Percentiles rank a stretch among this genome's conserved stretches.
phyloP scores from a whole-genome alignment of 92 coral and sea anemone species.

The Ricordea florida region DNA sequence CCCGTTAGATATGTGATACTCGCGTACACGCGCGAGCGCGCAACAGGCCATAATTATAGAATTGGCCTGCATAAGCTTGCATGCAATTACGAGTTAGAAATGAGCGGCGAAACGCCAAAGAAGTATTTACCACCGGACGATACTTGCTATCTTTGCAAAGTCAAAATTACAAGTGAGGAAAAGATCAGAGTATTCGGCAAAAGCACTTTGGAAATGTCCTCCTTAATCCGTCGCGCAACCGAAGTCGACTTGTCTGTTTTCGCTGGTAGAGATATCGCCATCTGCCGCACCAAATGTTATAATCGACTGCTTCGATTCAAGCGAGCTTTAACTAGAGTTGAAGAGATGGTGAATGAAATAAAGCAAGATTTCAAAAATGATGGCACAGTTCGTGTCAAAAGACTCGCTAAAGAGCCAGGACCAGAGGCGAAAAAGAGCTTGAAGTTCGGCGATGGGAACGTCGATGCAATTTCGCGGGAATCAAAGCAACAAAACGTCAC shows the following conservation, averaged over 20 bases:
- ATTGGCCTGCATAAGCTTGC: no score
- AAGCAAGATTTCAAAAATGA: not conserved
- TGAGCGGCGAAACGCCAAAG: no score
- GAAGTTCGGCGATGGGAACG: no score
- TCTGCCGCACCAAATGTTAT: slow-evolving; percentile 12
- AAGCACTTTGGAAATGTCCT: not conserved
- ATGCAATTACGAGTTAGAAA: no score
- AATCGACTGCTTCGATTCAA: slow-evolving; percentile 11
- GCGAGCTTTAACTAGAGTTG: not conserved
- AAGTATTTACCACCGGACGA: no score
- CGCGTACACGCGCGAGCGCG: no score
- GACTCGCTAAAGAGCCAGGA: not conserved
- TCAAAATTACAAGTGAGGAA: no score
- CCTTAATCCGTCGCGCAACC: not conserved
- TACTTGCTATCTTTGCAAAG: no score
- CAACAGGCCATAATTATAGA: no score
- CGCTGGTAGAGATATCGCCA: not conserved
- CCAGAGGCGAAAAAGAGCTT: slow-evolving; percentile 6
- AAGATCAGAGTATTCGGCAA: slow-evolving; percentile 22
- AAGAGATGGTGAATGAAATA: not conserved
- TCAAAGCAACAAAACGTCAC: no score
- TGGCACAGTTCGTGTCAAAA: not conserved
- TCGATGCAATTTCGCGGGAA: no score
- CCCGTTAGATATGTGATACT: no score
- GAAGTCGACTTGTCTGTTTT: not conserved